Evolutionary conservation across 2,888 invertebrate species (phyloP).

Genomic region (Apotomis turbidana): DNA sequence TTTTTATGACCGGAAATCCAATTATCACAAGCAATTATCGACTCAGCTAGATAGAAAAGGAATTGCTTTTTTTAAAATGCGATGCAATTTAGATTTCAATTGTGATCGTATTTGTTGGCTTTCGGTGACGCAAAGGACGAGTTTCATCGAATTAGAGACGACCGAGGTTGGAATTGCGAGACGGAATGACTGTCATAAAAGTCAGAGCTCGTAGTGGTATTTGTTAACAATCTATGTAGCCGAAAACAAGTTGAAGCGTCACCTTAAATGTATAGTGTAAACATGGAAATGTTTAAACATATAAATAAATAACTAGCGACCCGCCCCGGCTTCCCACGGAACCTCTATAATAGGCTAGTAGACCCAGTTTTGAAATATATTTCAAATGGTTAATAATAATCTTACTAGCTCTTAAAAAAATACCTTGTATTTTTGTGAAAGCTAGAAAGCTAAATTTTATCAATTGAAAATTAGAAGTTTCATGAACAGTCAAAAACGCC

Average conservation of each 20-base stretch:
- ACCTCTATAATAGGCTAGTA: too few relatives aligned
- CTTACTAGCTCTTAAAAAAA: too few relatives aligned
- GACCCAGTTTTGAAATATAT: too few relatives aligned
- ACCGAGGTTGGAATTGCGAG: slow-evolving; percentile 17
- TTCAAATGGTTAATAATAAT: too few relatives aligned
- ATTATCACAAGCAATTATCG: slow-evolving; percentile 80
- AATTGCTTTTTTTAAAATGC: slow-evolving; percentile 63
- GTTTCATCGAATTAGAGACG: slow-evolving; percentile 18
- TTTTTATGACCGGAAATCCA: slow-evolving; percentile 78
- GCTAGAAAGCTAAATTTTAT: too few relatives aligned
- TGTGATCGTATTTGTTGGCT: slow-evolving; percentile 49
- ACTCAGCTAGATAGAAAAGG: slow-evolving; percentile 69
- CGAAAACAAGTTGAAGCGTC: not conserved
- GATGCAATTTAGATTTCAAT: slow-evolving; percentile 60
- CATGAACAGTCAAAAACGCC: too few relatives aligned
- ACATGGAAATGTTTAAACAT: too few relatives aligned
- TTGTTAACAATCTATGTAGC: slow-evolving; percentile 18
- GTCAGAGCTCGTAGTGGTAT: slow-evolving; percentile 11
- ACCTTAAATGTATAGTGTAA: not conserved
- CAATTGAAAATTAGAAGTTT: too few relatives aligned
- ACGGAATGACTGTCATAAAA: slow-evolving; percentile 28
- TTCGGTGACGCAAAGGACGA: slow-evolving; percentile 23
- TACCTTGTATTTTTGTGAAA: too few relatives aligned
- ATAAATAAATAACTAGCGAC: too few relatives aligned
- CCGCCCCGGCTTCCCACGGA: too few relatives aligned